These are phyloP conservation scores for Galerucella calmariensis DNA, from an alignment of 2,888 invertebrate species.

Conservation along the genomic window DNA sequence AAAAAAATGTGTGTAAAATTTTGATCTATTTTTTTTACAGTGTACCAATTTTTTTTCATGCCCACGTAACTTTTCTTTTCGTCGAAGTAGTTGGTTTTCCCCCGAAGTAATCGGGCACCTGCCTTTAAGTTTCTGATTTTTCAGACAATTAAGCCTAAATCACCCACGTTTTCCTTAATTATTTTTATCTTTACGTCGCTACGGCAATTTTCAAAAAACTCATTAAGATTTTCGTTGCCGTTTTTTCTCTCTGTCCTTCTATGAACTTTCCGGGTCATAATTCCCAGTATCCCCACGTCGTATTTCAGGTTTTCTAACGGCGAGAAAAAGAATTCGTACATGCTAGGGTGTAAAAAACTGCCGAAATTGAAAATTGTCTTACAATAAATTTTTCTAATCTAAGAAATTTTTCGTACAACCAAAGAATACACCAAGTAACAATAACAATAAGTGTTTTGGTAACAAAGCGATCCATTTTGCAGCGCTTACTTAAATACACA, in stretches of 20 bases:
- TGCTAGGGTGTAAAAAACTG: no score
- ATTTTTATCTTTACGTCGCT: conserved; percentile 14
- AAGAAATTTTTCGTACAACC: no score
- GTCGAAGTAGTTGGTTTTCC: background rate
- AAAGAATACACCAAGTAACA: no score
- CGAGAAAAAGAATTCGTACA: no score
- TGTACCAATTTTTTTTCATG: background rate
- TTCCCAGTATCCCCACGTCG: background rate
- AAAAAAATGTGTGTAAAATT: background rate
- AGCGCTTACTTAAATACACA: no score
- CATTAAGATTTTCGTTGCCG: conserved; percentile 1
- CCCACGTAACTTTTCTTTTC: background rate
- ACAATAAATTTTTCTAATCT: no score
- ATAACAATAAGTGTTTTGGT: no score
- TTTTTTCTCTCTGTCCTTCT: background rate
- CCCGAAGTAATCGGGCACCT: background rate
- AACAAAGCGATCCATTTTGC: no score
- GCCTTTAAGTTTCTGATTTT: conserved; percentile 1
- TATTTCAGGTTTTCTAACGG: background rate
- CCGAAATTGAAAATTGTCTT: no score
- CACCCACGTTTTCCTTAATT: conserved; percentile 12
- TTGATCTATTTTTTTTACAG: background rate
- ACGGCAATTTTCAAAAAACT: conserved; percentile 1
- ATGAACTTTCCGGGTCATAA: conserved; percentile 13
- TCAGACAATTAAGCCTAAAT: conserved; percentile 12